A percentile compares a stretch with the other conserved stretches of the same genome.
These are phyloP conservation scores for Lytechinus variegatus DNA, from an alignment of 35 echinoderm and acorn worm genomes.

Conservation along the genomic window DNA sequence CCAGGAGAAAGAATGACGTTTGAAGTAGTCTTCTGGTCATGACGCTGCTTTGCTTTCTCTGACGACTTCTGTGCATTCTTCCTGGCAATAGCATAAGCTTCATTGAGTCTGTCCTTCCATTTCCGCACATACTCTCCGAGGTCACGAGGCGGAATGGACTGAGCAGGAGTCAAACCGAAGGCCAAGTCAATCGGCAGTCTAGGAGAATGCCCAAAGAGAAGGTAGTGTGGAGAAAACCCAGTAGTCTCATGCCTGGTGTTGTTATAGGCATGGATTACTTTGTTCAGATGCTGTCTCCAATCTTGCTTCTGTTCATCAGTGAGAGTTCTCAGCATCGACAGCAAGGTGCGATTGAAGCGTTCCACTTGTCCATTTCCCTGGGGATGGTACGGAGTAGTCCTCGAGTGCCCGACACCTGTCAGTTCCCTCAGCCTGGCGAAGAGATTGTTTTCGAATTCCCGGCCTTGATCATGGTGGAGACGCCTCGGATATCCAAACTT, in stretches of 20 bases:
- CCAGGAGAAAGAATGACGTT: neutral
- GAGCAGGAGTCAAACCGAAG: slow-evolving; percentile 34
- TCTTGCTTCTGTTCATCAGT: slow-evolving; percentile 58
- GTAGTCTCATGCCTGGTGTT: slow-evolving; percentile 66
- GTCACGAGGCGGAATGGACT: neutral
- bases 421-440: neutral
- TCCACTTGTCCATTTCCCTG: neutral
- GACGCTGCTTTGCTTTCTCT: slow-evolving; percentile 47
- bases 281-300: slow-evolving; percentile 66
- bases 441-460: neutral
- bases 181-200: slow-evolving; percentile 64
- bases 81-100: slow-evolving; percentile 60
- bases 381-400: neutral
- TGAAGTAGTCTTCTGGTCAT: slow-evolving; percentile 44
- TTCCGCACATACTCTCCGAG: slow-evolving; percentile 58
- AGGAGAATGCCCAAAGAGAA: slow-evolving; percentile 66
- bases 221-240: slow-evolving; percentile 67
- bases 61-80: slow-evolving; percentile 53
- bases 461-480: neutral
- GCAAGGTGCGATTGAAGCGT: neutral
- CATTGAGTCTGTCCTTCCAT: slow-evolving; percentile 64
- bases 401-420: neutral
- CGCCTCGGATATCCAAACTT: neutral
- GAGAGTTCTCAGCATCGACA: neutral
- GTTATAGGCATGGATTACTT: slow-evolving; percentile 76